These are phyloP conservation scores for Leptopilina drosophilae DNA, from an alignment of 2,888 invertebrate genomes.

Conservation along the genomic window DNA sequence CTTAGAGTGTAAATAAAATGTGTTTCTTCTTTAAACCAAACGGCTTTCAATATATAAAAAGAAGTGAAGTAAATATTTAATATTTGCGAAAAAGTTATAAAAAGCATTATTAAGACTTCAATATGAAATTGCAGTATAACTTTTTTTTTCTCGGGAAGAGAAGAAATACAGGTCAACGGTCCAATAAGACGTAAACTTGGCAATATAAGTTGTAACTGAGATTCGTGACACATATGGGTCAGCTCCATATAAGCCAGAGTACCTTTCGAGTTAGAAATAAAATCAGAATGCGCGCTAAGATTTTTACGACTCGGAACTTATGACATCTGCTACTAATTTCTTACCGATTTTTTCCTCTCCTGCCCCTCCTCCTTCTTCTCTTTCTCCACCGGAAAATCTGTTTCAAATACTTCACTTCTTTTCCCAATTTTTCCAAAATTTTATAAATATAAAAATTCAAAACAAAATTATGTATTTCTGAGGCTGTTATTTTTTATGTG, in stretches of 20 bases:
- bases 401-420: no score
- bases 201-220: slow-evolving; percentile 52
- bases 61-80: slow-evolving; percentile 9
- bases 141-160: background rate
- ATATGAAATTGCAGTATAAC: slow-evolving; percentile 11
- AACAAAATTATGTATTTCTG: no score
- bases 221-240: slow-evolving; percentile 58
- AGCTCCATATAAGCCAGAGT: slow-evolving; percentile 55
- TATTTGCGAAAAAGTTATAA: background rate
- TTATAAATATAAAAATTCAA: no score
- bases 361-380: no score
- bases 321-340: slow-evolving; percentile 6
- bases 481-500: no score
- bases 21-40: background rate
- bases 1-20: background rate
- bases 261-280: slow-evolving; percentile 51
- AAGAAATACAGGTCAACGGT: slow-evolving; percentile 54
- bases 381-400: no score
- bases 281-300: slow-evolving; percentile 49
- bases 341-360: no score
- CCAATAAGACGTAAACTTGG: slow-evolving; percentile 58
- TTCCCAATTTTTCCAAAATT: no score
- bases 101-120: slow-evolving; percentile 12
- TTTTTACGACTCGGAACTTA: slow-evolving; percentile 2
- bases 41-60: background rate